Percentiles rank a stretch among this genome's conserved stretches.
Evolutionary conservation across 1,140 invertebrate genomes (phyloP).

Genomic region (Onthophagus taurus): DNA sequence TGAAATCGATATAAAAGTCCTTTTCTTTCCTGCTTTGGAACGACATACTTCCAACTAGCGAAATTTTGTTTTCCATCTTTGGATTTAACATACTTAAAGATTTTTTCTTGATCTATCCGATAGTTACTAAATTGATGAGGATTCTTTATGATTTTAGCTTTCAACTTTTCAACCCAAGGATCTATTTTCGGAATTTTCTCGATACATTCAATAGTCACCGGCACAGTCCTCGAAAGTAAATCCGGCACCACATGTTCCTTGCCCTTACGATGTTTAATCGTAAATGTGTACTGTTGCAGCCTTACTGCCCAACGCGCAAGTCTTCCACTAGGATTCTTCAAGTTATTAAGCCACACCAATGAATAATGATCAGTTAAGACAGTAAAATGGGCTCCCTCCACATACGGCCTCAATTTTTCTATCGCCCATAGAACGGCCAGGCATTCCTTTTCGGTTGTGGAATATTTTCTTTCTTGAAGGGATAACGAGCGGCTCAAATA

Average conservation of each 20-base stretch:
- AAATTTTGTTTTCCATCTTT: no score
- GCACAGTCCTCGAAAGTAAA: background rate
- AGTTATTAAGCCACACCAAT: background rate
- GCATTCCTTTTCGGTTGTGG: no score
- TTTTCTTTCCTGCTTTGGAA: no score
- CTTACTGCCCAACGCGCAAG: slow-evolving; percentile 1
- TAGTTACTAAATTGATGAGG: no score
- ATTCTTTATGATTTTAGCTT: no score
- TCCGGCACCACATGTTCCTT: background rate
- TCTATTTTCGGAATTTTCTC: no score
- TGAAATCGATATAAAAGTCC: no score
- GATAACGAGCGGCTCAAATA: background rate
- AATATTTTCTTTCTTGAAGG: background rate
- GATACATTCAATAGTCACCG: no score
- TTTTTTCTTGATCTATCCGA: no score
- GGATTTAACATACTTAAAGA: no score
- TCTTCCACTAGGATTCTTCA: background rate
- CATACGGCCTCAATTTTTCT: slow-evolving; percentile 1
- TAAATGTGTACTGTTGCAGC: slow-evolving; percentile 2
- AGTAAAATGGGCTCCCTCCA: background rate
- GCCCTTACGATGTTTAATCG: slow-evolving; percentile 4
- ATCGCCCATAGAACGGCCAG: background rate
- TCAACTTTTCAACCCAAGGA: no score
- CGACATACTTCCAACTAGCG: no score
- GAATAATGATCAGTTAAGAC: slow-evolving; percentile 5